Base-by-base conservation (phyloP, 2,888 invertebrate genomes). In the Rapana venosa region DNA sequence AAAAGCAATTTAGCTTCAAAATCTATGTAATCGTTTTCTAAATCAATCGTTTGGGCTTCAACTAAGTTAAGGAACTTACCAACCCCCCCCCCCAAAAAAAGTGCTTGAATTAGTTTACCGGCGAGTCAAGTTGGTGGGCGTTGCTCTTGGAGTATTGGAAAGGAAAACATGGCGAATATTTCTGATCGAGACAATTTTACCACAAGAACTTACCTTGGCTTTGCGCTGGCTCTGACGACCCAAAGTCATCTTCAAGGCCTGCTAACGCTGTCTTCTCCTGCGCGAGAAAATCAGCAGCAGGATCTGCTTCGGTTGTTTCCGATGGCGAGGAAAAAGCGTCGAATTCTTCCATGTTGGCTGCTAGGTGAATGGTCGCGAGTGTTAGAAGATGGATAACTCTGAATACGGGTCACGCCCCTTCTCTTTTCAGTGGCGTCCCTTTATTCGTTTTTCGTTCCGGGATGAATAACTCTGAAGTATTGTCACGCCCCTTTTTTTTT, bases 251-350 rank as follows among this genome's bases (percentile, higher is more conserved):
- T 97, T 99, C 99, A 17, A 99, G 97, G 32, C 98, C 99, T 84
- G 98, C 99, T 66, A 99, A 97, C 94, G 99, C 98, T 95, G 98
- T 98, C 96, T 99, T 99, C 97, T 99, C 99, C 61, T 99, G 97
- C 13, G 99, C 99, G 91, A 99, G 96, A 96, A 99, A 99, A 94
- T 99, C 99, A 13, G 99, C 99, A 2, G 99, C 99, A 30, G 99
- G 99, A 96, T 99, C 99, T 47, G 98, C 97, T 94, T 99, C 95
- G 17, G 90, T 91, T 32, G 90, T 84, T 90, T 92, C 90, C 13
- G 66, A 1, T 5, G 81, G 81, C 91, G 92, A 90, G 83, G 92
- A 93, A 88, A 94, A 94, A 86, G 93, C 93, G 86, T 93, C 94
- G 88, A 95, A 94, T 89, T 95, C 95, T 79, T 95, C 93, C 95